Evolutionary conservation across 2,888 invertebrate species (phyloP).

Genomic region (Ectemnius continuus): DNA sequence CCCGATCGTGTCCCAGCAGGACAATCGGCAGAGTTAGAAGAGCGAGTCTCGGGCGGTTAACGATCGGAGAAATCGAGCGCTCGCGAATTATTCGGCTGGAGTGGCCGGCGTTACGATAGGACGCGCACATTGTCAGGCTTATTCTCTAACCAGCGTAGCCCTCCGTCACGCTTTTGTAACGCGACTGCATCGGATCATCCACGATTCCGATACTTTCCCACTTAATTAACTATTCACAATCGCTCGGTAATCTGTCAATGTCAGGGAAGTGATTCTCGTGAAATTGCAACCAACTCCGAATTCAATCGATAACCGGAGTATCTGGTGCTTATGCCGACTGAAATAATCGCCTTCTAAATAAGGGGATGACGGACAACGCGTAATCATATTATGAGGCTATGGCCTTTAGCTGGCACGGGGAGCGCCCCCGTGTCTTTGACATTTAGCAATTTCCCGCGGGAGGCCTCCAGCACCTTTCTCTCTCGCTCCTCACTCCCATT

Average conservation of each 20-base stretch:
- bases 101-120: background rate
- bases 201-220: conserved; percentile 13
- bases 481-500: conserved; percentile 32
- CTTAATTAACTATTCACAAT: conserved; percentile 23
- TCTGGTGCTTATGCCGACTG: conserved; percentile 25
- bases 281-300: background rate
- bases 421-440: conserved; percentile 72
- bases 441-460: conserved; percentile 75
- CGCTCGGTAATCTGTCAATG: conserved; percentile 19
- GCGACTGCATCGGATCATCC: background rate
- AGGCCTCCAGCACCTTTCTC: conserved; percentile 54
- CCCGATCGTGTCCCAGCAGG: background rate
- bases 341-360: conserved; percentile 57
- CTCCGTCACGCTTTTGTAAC: background rate
- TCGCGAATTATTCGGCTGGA: conserved; percentile 2
- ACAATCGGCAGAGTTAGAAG: background rate
- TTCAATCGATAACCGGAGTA: background rate
- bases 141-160: background rate
- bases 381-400: conserved; percentile 74
- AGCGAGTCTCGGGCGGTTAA: background rate
- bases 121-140: background rate
- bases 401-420: conserved; percentile 71
- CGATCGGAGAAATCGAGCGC: conserved; percentile 5
- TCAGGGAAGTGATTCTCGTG: conserved; percentile 12
- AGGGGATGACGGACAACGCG: conserved; percentile 64